Percentiles rank a stretch among this genome's conserved stretches.
These are phyloP conservation scores for Abrostola tripartita DNA, from an alignment of 2,888 invertebrate species.

Conservation along the genomic window DNA sequence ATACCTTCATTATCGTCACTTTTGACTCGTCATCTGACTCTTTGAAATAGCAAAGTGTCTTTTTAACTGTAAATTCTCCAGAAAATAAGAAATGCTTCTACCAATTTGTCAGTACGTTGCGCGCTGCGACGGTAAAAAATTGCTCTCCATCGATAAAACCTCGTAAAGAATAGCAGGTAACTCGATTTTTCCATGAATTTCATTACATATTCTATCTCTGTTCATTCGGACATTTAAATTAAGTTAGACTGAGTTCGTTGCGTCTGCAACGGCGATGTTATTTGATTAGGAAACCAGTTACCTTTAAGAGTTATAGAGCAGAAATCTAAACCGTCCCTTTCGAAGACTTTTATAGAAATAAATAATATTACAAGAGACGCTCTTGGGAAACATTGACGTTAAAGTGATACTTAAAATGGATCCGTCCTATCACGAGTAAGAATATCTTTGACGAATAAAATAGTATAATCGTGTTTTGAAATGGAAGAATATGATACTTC, in stretches of 20 bases:
- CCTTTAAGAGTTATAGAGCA: constrained; percentile 1
- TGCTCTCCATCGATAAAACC: neutral
- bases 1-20: too few relatives aligned
- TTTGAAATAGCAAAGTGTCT: neutral
- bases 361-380: neutral
- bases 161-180: constrained; percentile 1
- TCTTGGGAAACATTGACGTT: neutral
- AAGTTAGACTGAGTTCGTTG: constrained; percentile 10
- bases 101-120: neutral
- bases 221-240: constrained; percentile 18
- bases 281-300: constrained; percentile 26
- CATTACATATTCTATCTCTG: constrained; percentile 3
- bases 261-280: constrained; percentile 12
- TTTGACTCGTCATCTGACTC: too few relatives aligned
- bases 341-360: neutral
- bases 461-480: too few relatives aligned
- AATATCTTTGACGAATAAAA: too few relatives aligned
- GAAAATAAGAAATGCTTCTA: too few relatives aligned
- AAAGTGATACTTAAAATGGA: neutral
- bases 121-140: neutral
- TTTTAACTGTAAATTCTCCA: neutral
- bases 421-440: too few relatives aligned
- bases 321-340: neutral
- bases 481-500: too few relatives aligned
- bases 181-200: constrained; percentile 5